phyloP scores from a whole-genome alignment of 1,140 invertebrate species.

The Palaemon carinicauda region DNA sequence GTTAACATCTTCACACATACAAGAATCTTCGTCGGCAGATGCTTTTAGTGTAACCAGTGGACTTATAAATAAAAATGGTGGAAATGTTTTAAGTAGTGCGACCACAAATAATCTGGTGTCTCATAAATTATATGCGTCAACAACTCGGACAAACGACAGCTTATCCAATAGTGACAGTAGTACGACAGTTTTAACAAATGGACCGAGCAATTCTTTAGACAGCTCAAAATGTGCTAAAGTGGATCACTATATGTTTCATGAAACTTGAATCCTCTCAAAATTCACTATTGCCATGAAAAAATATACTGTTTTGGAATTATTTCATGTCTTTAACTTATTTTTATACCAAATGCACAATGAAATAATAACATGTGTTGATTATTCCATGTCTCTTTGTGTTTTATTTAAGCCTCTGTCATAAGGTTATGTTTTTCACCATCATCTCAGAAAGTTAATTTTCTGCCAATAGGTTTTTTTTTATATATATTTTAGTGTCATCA shows the following conservation, averaged over 20 bases:
- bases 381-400: constrained; percentile 50
- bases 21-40: constrained; percentile 43
- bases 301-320: constrained; percentile 33
- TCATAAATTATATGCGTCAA: constrained; percentile 47
- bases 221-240: constrained; percentile 55
- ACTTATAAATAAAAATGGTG: constrained; percentile 54
- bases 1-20: constrained; percentile 25
- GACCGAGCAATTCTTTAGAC: constrained; percentile 50
- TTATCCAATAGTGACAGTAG: constrained; percentile 48
- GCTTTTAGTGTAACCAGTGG: constrained; percentile 50
- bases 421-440: no score
- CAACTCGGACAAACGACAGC: constrained; percentile 50
- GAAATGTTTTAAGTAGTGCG: constrained; percentile 51
- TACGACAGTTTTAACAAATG: constrained; percentile 50
- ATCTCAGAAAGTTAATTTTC: no score
- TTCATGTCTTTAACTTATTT: constrained; percentile 57
- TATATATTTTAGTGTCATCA: no score
- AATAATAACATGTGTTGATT: constrained; percentile 57
- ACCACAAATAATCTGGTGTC: constrained; percentile 54
- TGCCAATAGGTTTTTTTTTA: no score
- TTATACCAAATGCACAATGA: constrained; percentile 55
- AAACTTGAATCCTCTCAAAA: constrained; percentile 50
- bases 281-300: constrained; percentile 6
- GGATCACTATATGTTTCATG: constrained; percentile 54
- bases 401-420: constrained; percentile 39